Evolutionary conservation across 1,140 invertebrate species (phyloP).

Genomic region (Leptinotarsa texana): DNA sequence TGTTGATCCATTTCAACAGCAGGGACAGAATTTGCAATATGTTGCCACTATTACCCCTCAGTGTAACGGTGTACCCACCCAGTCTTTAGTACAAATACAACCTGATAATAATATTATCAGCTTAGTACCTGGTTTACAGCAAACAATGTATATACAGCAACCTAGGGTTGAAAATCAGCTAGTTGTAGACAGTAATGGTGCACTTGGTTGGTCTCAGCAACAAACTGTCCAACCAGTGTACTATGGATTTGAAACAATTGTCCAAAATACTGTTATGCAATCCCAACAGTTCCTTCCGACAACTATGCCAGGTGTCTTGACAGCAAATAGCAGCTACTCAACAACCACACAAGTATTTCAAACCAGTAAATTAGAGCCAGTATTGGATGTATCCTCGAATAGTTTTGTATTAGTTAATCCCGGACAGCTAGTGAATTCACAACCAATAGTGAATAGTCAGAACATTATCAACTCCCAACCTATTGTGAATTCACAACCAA

Average conservation of each 20-base stretch:
- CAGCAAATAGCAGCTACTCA: conserved; percentile 76
- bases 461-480: conserved; percentile 25
- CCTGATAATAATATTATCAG: conserved; percentile 66
- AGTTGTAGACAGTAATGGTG: conserved; percentile 51
- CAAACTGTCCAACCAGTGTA: conserved; percentile 69
- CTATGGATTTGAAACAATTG: conserved; percentile 80
- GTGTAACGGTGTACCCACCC: conserved; percentile 46
- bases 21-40: conserved; percentile 71
- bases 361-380: conserved; percentile 79
- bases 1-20: conserved; percentile 68
- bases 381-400: conserved; percentile 69
- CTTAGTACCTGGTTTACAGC: conserved; percentile 68
- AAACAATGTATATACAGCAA: conserved; percentile 52
- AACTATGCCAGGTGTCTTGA: conserved; percentile 74
- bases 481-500: conserved; percentile 24
- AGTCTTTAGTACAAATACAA: conserved; percentile 58
- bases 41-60: conserved; percentile 69
- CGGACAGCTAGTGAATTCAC: conserved; percentile 48
- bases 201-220: conserved; percentile 50
- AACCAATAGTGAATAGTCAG: conserved; percentile 34
- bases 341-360: conserved; percentile 82
- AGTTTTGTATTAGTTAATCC: conserved; percentile 72
- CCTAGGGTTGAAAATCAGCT: conserved; percentile 48
- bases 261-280: conserved; percentile 83
- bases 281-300: conserved; percentile 80